Evolutionary conservation across 92 coral and sea anemone genomes (phyloP), one percentile per base, ranked within the genome.

Genomic region (Anthopleura xanthogrammica): DNA sequence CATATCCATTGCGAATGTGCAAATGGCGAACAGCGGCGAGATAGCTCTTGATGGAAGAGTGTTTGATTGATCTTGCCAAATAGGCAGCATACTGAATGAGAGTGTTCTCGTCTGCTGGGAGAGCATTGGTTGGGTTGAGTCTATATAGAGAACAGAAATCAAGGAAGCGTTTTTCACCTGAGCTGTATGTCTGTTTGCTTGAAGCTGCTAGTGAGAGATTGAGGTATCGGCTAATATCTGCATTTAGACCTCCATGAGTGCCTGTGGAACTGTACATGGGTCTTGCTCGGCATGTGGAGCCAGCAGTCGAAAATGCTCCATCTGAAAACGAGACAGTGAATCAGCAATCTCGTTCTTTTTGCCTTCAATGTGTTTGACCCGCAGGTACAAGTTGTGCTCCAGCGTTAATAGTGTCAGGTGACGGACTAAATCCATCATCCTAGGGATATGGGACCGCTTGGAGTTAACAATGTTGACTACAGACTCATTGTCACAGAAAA

Each of bases 291-390:
- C 89, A 43, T 88, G 83, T 0, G 89, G 94, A 50, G 86, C 84
- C 75, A 82, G 83, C 74, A 60, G 19, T 39, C 88, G 80, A 70
- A 91, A 76, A 20, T 88, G 76, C 64, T 88, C 82, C 82, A 88
- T 84, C 85, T 91, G 91, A 79, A 88, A 86, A 43, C 89, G 85
- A 83, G 89, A 88, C 41, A 88, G 86, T 83, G 91, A 75, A 70
- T 87, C 92, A 56, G 87, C 85, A 10, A 83, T 82, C 12, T 79
- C 86, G 60, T 92, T 86, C 60, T 23, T 78, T 50, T 86, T 83
- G 52, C 95, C 92, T 39, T 81, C 88, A 40, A 89, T 82, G 73
- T 92, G 95, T 79, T 23, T 39, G 12, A 65, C 91, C 19, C 85
- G 19, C 7, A 88, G 56, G 65, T 82, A 81, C 7, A 88, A 78